Evolutionary conservation across 2,797 vertebrate species (phyloP).

Genomic region (Coranthus polyacanthus): DNA sequence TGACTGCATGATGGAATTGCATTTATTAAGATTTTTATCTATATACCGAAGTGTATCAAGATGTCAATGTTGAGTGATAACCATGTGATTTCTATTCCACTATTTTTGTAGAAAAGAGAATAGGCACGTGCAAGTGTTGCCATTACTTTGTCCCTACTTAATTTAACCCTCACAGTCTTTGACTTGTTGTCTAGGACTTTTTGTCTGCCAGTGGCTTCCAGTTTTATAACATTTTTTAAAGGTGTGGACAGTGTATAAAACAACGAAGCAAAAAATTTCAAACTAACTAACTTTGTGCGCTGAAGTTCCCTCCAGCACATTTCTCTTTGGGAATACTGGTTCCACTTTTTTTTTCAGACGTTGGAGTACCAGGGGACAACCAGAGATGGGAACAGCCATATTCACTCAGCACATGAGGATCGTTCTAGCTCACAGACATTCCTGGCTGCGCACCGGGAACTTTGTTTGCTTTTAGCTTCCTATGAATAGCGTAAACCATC

Average conservation of each 20-base stretch:
- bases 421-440: slow-evolving; percentile 65
- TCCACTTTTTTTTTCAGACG: slow-evolving; percentile 26
- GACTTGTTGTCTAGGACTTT: slow-evolving; percentile 75
- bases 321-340: slow-evolving; percentile 67
- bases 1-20: slow-evolving; percentile 84
- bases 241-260: slow-evolving; percentile 72
- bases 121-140: slow-evolving; percentile 75
- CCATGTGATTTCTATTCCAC: slow-evolving; percentile 84
- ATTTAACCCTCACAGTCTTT: slow-evolving; percentile 68
- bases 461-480: slow-evolving; percentile 71
- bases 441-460: slow-evolving; percentile 57
- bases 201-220: slow-evolving; percentile 87
- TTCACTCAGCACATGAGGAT: slow-evolving; percentile 69
- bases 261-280: slow-evolving; percentile 81
- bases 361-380: slow-evolving; percentile 58
- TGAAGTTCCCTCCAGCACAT: slow-evolving; percentile 77
- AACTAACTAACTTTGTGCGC: slow-evolving; percentile 58
- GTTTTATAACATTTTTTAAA: slow-evolving; percentile 86
- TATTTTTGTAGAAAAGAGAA: slow-evolving; percentile 87
- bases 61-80: slow-evolving; percentile 84
- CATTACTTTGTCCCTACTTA: slow-evolving; percentile 72
- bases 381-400: slow-evolving; percentile 78
- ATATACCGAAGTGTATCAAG: slow-evolving; percentile 80
- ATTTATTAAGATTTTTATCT: slow-evolving; percentile 81
- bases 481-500: slow-evolving; percentile 66